Base-by-base conservation (phyloP, 2,113 vertebrate species). In the Acanthisitta chloris region DNA sequence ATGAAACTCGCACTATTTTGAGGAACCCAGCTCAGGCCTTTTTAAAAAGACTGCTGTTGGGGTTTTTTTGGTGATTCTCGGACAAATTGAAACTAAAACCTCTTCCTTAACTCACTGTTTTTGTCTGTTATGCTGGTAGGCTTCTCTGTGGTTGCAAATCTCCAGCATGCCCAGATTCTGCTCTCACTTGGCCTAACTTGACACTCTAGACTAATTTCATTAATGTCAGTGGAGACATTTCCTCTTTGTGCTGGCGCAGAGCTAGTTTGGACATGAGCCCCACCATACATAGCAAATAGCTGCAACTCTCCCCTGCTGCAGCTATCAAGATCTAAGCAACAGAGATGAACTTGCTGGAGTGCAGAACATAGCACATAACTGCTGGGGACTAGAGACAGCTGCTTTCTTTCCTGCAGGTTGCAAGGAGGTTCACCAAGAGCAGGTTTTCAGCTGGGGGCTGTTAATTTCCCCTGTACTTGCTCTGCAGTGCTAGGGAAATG, bases 1-100 rank as follows among this genome's bases (percentile, higher is more conserved):
- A 90, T 0, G 69, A 88, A 88, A 76, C 86, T 81, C 81, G 33
- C 54, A 62, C 80, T 94, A 57, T 88, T 96, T 86, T 93, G 72
- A 88, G 92, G 90, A 95, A 86, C 69, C 18, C 43, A 84, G 51
- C 79, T 94, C 67, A 92, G 72, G 40, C 43, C 57, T 93, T 94
- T 94, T 81, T 87, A 1, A 81, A 96, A 83, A 71, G 81, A 81
- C 42, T 92, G 69, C 71, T 94, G 64, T 33, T n/a, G n/a, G n/a
- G n/a, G n/a, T n/a, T 58, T 96, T 94, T 90, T 81, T 31, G 90
- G 73, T 88, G 76, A 88, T 93, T 88, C 88, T 88, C 92, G 80
- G 82, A 84, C 93, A 96, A 94, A 94, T 33, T 81, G 90, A 96
- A 96, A 96, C 86, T 78, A 97, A 90, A 93, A 67, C 65, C 77